phyloP scores from a whole-genome alignment of 2,797 vertebrate species.

The Myripristis jacobus region DNA sequence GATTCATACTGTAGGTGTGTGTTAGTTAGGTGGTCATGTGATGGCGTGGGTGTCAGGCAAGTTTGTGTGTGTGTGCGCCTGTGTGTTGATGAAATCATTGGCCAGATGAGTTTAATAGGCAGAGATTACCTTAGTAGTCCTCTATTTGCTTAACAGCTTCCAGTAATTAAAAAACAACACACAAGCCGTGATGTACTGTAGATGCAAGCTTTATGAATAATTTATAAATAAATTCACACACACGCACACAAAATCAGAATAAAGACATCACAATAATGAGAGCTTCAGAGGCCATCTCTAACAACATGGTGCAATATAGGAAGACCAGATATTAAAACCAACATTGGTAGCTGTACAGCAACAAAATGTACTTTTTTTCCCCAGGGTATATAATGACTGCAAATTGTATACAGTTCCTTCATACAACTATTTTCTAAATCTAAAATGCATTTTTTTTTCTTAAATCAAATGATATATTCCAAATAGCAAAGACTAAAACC shows the following conservation, averaged over 20 bases:
- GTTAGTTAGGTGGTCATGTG: not conserved
- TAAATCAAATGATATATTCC: too few species aligned
- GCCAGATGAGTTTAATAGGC: not conserved
- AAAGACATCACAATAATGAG: not conserved
- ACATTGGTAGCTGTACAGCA: not conserved
- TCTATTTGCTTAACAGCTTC: constrained; percentile 13
- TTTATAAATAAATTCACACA: constrained; percentile 17
- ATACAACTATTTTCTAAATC: too few species aligned
- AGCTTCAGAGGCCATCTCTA: constrained; percentile 2
- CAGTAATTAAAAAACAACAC: constrained; percentile 19
- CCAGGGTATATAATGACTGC: not conserved
- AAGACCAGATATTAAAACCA: not conserved
- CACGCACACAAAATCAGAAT: not conserved
- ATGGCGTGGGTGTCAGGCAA: not conserved
- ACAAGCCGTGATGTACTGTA: constrained; percentile 1
- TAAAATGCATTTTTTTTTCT: too few species aligned
- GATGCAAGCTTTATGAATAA: constrained; percentile 31
- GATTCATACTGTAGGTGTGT: not conserved
- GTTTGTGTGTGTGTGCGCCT: constrained; percentile 1
- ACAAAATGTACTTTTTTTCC: not conserved
- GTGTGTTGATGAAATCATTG: not conserved
- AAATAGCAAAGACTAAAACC: too few species aligned
- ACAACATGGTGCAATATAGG: not conserved
- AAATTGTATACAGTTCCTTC: too few species aligned
- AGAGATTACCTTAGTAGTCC: not conserved